These are phyloP conservation scores for Aramus guarauna DNA, from an alignment of 2,113 vertebrate species.

Conservation along the genomic window DNA sequence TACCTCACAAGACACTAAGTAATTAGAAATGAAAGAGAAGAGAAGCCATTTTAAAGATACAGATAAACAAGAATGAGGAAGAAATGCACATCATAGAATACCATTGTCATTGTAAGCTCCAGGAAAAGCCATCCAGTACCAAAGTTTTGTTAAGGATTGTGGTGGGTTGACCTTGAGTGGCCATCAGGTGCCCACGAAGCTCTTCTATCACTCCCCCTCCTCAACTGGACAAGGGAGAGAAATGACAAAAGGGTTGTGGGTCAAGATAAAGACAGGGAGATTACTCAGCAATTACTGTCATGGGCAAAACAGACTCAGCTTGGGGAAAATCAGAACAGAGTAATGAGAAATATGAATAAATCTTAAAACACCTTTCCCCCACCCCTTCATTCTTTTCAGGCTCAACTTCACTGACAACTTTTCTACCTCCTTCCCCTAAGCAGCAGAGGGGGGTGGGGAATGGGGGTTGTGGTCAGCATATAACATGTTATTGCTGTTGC, in stretches of 20 bases:
- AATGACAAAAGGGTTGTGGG: background rate
- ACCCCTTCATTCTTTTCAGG: background rate
- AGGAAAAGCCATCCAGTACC: background rate
- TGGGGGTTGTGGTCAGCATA: background rate
- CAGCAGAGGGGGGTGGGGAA: fast-evolving
- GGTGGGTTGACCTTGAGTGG: background rate
- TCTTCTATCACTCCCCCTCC: fast-evolving
- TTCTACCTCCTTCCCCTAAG: background rate
- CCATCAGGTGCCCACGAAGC: fast-evolving
- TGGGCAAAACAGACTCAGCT: background rate
- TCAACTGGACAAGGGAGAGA: background rate
- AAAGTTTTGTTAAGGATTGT: background rate
- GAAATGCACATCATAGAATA: background rate
- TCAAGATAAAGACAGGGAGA: background rate
- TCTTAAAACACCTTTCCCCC: fast-evolving
- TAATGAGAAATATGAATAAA: background rate
- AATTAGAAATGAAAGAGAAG: background rate
- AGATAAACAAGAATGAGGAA: background rate
- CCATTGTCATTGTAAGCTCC: background rate
- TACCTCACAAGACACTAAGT: background rate
- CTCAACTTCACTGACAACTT: background rate
- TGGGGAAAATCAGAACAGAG: background rate
- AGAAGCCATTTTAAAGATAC: background rate
- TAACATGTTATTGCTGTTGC: fast-evolving
- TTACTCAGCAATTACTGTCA: background rate